These are phyloP conservation scores for Pheosia tremula DNA, from an alignment of 2,888 invertebrate genomes.

Conservation along the genomic window DNA sequence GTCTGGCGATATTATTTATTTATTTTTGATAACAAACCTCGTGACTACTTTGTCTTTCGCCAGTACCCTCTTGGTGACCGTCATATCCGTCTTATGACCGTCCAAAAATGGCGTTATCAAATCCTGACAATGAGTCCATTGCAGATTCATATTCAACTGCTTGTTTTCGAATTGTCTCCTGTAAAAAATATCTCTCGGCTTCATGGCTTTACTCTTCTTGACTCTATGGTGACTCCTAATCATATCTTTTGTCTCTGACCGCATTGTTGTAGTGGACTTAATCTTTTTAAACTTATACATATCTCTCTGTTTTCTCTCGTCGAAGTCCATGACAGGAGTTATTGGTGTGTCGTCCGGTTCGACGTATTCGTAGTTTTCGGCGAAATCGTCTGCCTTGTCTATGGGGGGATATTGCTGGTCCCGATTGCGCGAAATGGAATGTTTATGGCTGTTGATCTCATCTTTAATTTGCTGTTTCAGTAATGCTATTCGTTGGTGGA, in stretches of 20 bases:
- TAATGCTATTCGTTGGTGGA: slow-evolving; percentile 26
- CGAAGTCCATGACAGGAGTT: slow-evolving; percentile 38
- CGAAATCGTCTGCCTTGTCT: slow-evolving; percentile 6
- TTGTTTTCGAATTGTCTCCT: slow-evolving; percentile 25
- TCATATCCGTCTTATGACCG: slow-evolving; percentile 40
- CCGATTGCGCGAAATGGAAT: not conserved
- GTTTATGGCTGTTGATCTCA: slow-evolving; percentile 17
- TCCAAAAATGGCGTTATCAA: slow-evolving; percentile 50
- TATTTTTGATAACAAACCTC: slow-evolving; percentile 33
- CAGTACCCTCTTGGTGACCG: slow-evolving; percentile 9
- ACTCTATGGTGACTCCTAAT: slow-evolving; percentile 1
- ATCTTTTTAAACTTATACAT: slow-evolving; percentile 31
- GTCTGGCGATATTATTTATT: no score
- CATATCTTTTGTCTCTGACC: not conserved
- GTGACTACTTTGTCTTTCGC: slow-evolving; percentile 26
- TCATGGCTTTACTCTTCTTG: not conserved
- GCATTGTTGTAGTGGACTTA: slow-evolving; percentile 11
- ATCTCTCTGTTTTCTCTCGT: slow-evolving; percentile 31
- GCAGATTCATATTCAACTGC: slow-evolving; percentile 16
- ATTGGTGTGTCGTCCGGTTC: slow-evolving; percentile 22
- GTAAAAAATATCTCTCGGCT: slow-evolving; percentile 38
- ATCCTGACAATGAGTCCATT: slow-evolving; percentile 51
- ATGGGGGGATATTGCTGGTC: slow-evolving; percentile 5
- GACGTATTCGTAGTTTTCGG: slow-evolving; percentile 29
- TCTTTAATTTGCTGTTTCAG: slow-evolving; percentile 30